Evolutionary conservation across 1,140 invertebrate genomes (phyloP).

Genomic region (Drosophila saltans): DNA sequence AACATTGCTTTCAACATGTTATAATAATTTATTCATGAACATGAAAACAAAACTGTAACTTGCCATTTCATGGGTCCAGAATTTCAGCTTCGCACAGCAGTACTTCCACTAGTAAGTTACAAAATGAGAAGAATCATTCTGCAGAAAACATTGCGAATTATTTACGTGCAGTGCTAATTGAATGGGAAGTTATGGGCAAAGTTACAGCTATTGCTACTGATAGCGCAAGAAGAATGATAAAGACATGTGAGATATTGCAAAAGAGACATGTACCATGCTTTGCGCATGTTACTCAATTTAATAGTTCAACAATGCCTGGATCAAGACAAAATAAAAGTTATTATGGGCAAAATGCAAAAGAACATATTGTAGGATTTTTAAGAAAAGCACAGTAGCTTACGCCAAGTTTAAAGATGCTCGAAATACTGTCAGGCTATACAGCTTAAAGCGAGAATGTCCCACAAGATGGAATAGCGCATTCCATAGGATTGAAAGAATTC

Average conservation of each 20-base stretch:
- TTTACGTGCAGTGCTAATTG: background rate
- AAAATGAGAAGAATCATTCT: constrained; percentile 8
- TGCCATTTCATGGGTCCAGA: background rate
- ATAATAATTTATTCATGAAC: background rate
- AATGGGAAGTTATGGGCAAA: background rate
- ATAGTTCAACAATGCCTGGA: constrained; percentile 5
- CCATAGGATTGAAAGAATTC: constrained; percentile 4
- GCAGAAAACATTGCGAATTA: constrained; percentile 10
- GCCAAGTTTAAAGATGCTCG: background rate
- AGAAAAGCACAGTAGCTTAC: constrained; percentile 3
- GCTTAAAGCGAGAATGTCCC: too few species aligned
- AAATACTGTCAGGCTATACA: background rate
- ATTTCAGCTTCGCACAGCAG: constrained; percentile 8
- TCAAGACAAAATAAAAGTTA: constrained; percentile 6
- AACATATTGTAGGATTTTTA: too few species aligned
- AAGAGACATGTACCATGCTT: background rate
- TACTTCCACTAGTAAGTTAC: constrained; percentile 7
- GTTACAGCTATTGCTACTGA: background rate
- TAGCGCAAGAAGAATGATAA: background rate
- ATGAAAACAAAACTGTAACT: background rate
- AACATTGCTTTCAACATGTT: constrained; percentile 1
- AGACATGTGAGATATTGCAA: constrained; percentile 1
- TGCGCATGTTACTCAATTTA: constrained; percentile 1
- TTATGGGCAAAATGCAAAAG: background rate
- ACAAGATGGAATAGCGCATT: background rate